Conservation (phyloP, 37 sponge, comb jelly and placozoan species). For the Ianthella basta region DNA sequence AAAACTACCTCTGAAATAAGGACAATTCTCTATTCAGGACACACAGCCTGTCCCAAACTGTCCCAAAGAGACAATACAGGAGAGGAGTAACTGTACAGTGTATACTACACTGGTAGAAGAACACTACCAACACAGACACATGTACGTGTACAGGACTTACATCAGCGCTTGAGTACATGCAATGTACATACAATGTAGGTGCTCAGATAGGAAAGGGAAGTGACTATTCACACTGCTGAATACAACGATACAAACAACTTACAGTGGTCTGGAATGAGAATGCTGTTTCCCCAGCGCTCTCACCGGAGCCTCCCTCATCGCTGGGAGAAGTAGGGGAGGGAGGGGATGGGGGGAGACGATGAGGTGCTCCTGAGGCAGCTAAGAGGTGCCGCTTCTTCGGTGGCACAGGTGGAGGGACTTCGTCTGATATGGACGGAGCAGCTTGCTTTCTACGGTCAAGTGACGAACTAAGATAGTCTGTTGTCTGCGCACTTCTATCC, state of each 20-base stretch:
- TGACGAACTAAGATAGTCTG: neutral
- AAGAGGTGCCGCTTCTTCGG: neutral
- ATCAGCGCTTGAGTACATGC: neutral
- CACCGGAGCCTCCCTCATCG: neutral
- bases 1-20: too few species aligned
- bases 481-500: too few species aligned
- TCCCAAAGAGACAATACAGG: neutral
- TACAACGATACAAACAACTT: neutral
- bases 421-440: neutral
- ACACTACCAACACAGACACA: constrained; percentile 28
- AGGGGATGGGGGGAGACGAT: constrained; percentile 20
- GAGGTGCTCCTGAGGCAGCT: constrained; percentile 7
- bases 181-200: neutral
- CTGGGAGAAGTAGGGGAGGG: neutral
- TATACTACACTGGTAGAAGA: too few species aligned
- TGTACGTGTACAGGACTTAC: neutral
- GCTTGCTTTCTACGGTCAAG: too few species aligned
- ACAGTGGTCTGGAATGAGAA: constrained; percentile 7
- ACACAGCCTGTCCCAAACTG: neutral
- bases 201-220: neutral
- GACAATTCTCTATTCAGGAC: too few species aligned
- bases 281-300: neutral
- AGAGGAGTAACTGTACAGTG: neutral
- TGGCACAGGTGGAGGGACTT: neutral
- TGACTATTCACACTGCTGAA: neutral